phyloP scores from a whole-genome alignment of 2,113 vertebrate species.

The Phocoena sinus region DNA sequence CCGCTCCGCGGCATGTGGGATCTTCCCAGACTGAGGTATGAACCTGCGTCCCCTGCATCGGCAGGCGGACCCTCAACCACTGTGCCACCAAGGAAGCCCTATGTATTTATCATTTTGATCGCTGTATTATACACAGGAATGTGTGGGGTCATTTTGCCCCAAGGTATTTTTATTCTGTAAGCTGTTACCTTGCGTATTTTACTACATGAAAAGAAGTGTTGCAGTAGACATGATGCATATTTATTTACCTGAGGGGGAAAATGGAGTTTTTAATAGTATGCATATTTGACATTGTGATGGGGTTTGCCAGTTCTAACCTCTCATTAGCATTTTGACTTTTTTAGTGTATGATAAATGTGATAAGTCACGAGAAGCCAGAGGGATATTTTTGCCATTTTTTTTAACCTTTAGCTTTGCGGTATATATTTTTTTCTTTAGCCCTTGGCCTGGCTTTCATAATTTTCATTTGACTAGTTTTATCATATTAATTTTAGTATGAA shows the following conservation, averaged over 20 bases:
- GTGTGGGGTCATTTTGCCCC: background rate
- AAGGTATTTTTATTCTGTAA: background rate
- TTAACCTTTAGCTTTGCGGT: background rate
- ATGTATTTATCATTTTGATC: background rate
- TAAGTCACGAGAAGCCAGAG: constrained; percentile 37
- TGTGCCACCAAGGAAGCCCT: no score
- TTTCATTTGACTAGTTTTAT: background rate
- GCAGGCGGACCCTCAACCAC: no score
- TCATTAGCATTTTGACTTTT: constrained; percentile 68
- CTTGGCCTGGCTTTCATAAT: background rate
- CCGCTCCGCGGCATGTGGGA: no score
- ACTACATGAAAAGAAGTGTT: constrained; percentile 58
- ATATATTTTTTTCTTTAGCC: background rate
- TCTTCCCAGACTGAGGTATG: no score
- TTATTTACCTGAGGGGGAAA: constrained; percentile 69
- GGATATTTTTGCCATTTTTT: constrained; percentile 20
- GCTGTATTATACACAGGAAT: background rate
- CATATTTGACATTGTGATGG: constrained; percentile 67
- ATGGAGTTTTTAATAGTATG: constrained; percentile 70
- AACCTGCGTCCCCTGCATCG: no score
- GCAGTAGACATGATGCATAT: constrained; percentile 58
- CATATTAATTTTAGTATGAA: background rate
- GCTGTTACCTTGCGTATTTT: constrained; percentile 60
- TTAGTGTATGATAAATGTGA: constrained; percentile 26
- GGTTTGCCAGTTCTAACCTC: constrained; percentile 68